These are phyloP conservation scores for Cottoperca gobio DNA, from an alignment of 2,797 vertebrate species.

Conservation along the genomic window DNA sequence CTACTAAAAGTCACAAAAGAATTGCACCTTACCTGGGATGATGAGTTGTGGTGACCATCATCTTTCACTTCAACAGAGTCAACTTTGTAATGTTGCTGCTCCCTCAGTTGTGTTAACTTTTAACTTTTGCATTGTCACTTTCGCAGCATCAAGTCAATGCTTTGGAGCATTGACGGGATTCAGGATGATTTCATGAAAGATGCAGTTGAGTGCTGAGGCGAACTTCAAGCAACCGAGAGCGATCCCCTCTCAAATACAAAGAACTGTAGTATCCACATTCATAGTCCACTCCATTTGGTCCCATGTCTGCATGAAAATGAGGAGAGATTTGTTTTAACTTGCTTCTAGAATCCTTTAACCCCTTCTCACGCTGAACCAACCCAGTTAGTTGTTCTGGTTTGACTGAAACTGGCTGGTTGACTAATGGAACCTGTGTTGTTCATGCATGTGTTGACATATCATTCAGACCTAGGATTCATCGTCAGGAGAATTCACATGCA, in stretches of 20 bases:
- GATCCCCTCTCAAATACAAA: neutral
- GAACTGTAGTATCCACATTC: neutral
- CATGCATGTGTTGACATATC: neutral
- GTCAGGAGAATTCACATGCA: neutral
- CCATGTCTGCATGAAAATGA: conserved; percentile 4
- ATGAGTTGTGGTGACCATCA: neutral
- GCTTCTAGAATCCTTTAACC: neutral
- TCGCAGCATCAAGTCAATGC: neutral
- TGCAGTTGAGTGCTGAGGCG: neutral
- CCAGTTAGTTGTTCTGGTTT: neutral
- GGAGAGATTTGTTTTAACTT: neutral
- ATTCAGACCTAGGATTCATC: neutral
- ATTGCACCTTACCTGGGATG: neutral
- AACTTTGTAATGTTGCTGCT: neutral
- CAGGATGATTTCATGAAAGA: neutral
- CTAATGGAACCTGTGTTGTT: neutral
- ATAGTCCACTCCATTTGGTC: neutral
- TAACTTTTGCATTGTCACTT: neutral
- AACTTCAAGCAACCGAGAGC: neutral
- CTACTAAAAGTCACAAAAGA: neutral
- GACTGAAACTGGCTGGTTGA: neutral
- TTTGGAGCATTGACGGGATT: neutral
- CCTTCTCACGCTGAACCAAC: neutral
- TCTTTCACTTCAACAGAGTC: neutral
- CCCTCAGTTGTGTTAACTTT: neutral